Percentiles rank a stretch among this genome's conserved stretches.
Conservation (phyloP, 2,113 vertebrate species). For the Dicaeum eximium region DNA sequence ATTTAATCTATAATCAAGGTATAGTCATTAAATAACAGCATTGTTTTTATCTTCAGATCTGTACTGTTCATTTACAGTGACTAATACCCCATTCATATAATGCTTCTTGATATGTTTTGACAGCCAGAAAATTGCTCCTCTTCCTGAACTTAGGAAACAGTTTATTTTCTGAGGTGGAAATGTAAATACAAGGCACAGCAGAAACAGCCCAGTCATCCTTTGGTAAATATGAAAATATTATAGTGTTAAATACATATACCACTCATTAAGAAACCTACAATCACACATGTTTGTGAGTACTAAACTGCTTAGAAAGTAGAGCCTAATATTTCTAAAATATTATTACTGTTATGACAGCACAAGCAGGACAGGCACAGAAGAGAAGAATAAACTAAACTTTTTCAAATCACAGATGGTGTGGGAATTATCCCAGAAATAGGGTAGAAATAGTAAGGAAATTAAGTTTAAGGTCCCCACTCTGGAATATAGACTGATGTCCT, state of each 20-base stretch:
- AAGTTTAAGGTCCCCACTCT: not conserved
- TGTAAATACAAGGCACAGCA: not conserved
- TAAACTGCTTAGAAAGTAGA: not conserved
- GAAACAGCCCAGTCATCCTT: not conserved
- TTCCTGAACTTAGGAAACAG: not conserved
- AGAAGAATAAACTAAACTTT: not conserved
- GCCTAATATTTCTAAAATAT: not conserved
- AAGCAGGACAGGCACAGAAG: not conserved
- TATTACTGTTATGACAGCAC: not conserved
- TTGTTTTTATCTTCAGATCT: not conserved
- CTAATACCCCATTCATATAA: not conserved
- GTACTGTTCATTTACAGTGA: not conserved
- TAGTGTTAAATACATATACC: not conserved
- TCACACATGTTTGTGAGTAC: not conserved
- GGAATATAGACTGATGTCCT: not conserved
- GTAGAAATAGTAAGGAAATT: not conserved
- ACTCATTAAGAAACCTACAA: not conserved
- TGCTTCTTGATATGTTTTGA: not conserved
- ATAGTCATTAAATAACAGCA: not conserved
- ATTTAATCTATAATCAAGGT: not conserved
- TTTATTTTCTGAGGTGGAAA: conserved; percentile 1
- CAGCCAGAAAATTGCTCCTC: not conserved
- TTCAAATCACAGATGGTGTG: not conserved
- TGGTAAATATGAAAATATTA: not conserved
- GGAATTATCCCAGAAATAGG: not conserved